These are phyloP conservation scores for Drosophila tristis DNA, from an alignment of 1,140 invertebrate species.

Conservation along the genomic window DNA sequence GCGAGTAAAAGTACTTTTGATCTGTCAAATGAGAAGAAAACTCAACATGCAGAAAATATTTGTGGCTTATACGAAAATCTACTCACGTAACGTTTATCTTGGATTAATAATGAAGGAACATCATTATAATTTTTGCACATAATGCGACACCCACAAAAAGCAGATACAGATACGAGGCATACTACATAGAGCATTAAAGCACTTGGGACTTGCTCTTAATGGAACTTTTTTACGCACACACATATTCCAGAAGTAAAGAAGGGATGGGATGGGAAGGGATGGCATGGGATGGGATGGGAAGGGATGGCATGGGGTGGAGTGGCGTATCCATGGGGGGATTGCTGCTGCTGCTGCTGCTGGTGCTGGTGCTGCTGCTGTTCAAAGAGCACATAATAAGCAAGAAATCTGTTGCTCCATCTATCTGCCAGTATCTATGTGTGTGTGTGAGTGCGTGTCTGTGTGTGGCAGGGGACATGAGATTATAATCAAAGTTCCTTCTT, in stretches of 20 bases:
- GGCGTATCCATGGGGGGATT: no score
- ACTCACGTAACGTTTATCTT: constrained; percentile 53
- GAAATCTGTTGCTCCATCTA: constrained; percentile 51
- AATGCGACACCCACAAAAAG: constrained; percentile 36
- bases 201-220: constrained; percentile 53
- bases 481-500: constrained; percentile 50
- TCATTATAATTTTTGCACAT: constrained; percentile 59
- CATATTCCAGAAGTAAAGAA: neutral
- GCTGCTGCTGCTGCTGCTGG: no score
- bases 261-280: no score
- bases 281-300: no score
- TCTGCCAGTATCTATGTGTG: constrained; percentile 7
- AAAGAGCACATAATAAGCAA: constrained; percentile 57
- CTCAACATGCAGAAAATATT: no score
- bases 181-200: constrained; percentile 21
- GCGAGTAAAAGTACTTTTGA: no score
- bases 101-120: constrained; percentile 54
- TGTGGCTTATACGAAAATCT: constrained; percentile 12
- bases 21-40: no score
- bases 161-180: constrained; percentile 30
- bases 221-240: constrained; percentile 51
- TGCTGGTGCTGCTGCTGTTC: neutral
- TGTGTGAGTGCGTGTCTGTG: neutral
- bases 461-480: constrained; percentile 11
- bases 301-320: no score